Evolutionary conservation across 2,113 vertebrate species (phyloP), one percentile per base, ranked within the genome.

Genomic region (Nicator chloris): DNA sequence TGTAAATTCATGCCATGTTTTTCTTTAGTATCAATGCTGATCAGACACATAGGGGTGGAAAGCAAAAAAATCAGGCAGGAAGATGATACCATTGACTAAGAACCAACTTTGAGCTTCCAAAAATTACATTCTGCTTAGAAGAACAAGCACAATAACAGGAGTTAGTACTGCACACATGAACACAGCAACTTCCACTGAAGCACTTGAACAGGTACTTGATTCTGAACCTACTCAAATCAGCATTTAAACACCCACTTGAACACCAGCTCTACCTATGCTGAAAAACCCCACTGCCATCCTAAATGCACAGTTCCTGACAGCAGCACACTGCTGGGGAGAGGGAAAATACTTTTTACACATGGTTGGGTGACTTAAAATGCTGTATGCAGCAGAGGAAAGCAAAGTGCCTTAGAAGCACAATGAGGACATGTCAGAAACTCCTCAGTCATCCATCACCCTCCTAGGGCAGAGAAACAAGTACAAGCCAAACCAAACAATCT

Each of bases 261-360:
- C 24, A 49, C 4, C 1, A 60, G 35, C 54, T 33, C 64, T 20
- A 31, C 13, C 37, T 13, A 6, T 1, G 3, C 37, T 28, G 30
- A 28, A 53, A 83, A 83, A 47, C 13, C 12, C 27, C 22, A 14
- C 16, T 22, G 37, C 11, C 5, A 2, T 13, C 10, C 82, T 37
- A 11, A 60, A 60, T 2, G 14, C n/a, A 8, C 6, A 23, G 24
- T 0, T 80, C 37, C 37, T 40, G n/a, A n/a, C 11, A 77, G 27
- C 1, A 71, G 47, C 31, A 71, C 30, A 15, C 30, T 64, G 53
- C n/a, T 4, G 2, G 26, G 15, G 13, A 64, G 44, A n/a, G 17
- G n/a, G 10, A 84, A 57, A 76, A 53, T 0, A 15, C 3, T 16
- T 8, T 2, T 11, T 28, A n/a, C 20, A 19, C 0, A 0, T 6